Conservation (phyloP, 2,113 vertebrate genomes). For the Mesocricetus auratus region DNA sequence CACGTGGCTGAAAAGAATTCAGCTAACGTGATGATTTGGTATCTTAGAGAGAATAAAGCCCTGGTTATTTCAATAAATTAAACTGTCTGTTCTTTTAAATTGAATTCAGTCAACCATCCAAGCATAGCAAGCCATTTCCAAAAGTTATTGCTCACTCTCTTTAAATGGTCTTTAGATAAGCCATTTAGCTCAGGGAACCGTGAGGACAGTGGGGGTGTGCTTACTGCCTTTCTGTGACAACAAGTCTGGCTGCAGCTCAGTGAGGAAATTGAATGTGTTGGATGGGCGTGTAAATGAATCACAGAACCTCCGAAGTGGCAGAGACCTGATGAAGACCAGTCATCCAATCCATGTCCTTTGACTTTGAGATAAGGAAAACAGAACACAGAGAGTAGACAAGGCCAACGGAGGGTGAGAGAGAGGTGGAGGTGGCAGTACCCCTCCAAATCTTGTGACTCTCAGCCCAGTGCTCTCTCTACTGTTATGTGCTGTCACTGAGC, state of each 20-base stretch:
- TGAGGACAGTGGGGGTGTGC: background rate
- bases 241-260: background rate
- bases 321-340: background rate
- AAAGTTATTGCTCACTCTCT: conserved; percentile 62
- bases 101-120: conserved; percentile 76
- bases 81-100: conserved; percentile 76
- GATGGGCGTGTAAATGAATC: background rate
- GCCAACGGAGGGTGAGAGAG: background rate
- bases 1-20: conserved; percentile 67
- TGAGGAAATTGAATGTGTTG: conserved; percentile 24
- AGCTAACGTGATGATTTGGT: conserved; percentile 68
- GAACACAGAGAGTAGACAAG: background rate
- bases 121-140: conserved; percentile 63
- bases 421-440: background rate
- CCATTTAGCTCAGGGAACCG: conserved; percentile 70
- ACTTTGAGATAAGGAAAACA: conserved; percentile 36
- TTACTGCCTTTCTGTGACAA: background rate
- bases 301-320: conserved; percentile 24
- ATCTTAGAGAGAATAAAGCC: conserved; percentile 71
- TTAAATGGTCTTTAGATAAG: conserved; percentile 63
- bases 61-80: conserved; percentile 79
- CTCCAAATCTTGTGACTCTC: background rate
- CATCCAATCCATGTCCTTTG: background rate
- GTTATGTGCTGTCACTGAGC: background rate
- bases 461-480: background rate